Conservation (phyloP, 1,140 invertebrate species). For the Drosophila athabasca region DNA sequence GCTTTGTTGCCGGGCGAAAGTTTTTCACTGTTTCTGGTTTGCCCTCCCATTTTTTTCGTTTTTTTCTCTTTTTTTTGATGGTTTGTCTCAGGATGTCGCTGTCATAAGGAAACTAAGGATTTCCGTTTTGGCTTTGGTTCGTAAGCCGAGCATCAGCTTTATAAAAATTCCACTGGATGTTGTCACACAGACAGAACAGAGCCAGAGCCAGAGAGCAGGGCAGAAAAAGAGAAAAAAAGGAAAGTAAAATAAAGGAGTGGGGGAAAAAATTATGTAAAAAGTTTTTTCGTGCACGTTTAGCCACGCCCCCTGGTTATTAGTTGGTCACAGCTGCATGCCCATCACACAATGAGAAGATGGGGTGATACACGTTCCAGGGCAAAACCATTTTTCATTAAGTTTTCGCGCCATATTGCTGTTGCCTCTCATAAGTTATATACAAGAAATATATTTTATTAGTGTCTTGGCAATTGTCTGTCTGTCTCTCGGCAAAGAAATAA, state of each 20-base stretch:
- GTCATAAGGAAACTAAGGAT: slow-evolving; percentile 65
- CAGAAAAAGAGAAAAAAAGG: slow-evolving; percentile 12
- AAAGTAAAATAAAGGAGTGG: slow-evolving; percentile 24
- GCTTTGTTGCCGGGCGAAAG: slow-evolving; percentile 30
- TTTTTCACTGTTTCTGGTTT: slow-evolving; percentile 30
- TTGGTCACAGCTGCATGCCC: slow-evolving; percentile 63
- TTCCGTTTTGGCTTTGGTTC: slow-evolving; percentile 59
- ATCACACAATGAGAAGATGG: background rate
- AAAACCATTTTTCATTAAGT: slow-evolving; percentile 75
- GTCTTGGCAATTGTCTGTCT: slow-evolving; percentile 55
- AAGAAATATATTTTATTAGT: slow-evolving; percentile 64
- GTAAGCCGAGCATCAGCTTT: slow-evolving; percentile 49
- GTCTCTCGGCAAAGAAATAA: slow-evolving; percentile 28
- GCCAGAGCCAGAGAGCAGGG: no score
- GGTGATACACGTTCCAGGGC: slow-evolving; percentile 30
- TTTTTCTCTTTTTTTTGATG: slow-evolving; percentile 30
- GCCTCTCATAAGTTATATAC: slow-evolving; percentile 48
- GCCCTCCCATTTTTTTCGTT: background rate
- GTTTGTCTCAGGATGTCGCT: slow-evolving; percentile 56
- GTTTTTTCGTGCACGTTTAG: slow-evolving; percentile 55
- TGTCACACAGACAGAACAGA: slow-evolving; percentile 40
- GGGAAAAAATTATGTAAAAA: slow-evolving; percentile 64
- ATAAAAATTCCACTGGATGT: slow-evolving; percentile 59
- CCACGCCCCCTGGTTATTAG: slow-evolving; percentile 53
- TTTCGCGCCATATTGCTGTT: slow-evolving; percentile 69